Percentiles rank a stretch among this genome's conserved stretches.
phyloP scores from a whole-genome alignment of 2,797 vertebrate species.

The Schizothorax lantsangensis region DNA sequence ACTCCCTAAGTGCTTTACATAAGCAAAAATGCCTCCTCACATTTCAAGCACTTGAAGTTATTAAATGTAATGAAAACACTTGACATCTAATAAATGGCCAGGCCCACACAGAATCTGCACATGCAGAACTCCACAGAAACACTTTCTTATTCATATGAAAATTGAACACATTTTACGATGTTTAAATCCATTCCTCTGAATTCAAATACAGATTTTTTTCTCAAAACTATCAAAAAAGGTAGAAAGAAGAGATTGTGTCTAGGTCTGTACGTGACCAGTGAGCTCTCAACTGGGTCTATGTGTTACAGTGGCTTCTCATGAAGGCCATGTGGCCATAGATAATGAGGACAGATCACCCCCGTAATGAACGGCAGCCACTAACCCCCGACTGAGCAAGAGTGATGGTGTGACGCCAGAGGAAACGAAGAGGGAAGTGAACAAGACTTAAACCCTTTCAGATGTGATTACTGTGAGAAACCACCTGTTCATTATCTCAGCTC shows the following conservation, averaged over 20 bases:
- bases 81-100: background rate
- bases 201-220: background rate
- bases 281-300: too few relatives aligned
- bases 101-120: slow-evolving; percentile 3
- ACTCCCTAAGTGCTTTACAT: background rate
- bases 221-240: background rate
- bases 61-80: slow-evolving; percentile 19
- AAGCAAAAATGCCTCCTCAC: background rate
- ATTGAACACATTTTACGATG: background rate
- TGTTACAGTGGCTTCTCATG: background rate
- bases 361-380: background rate
- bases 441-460: background rate
- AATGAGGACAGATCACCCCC: background rate
- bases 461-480: background rate
- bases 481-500: background rate
- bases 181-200: background rate
- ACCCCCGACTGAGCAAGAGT: background rate
- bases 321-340: background rate
- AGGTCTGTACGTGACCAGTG: background rate
- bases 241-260: background rate
- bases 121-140: background rate
- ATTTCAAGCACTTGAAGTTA: slow-evolving; percentile 11
- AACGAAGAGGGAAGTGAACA: background rate
- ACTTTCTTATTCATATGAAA: background rate
- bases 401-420: background rate